These are phyloP conservation scores for Scaeva pyrastri DNA, from an alignment of 2,888 invertebrate species.

Conservation along the genomic window DNA sequence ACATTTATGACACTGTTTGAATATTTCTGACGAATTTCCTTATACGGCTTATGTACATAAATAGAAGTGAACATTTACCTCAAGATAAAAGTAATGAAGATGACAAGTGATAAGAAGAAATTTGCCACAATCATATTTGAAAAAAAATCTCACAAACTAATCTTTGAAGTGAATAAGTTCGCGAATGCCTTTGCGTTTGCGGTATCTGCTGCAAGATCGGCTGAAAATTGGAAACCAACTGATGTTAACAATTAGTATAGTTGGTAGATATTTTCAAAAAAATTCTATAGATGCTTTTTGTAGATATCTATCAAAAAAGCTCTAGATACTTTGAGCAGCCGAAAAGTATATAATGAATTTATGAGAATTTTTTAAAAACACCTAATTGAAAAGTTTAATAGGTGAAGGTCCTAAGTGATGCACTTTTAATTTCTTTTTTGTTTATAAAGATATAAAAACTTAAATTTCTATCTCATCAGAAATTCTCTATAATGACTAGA, in stretches of 20 bases:
- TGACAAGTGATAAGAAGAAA: conserved; percentile 27
- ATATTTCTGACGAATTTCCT: background rate
- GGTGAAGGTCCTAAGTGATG: no score
- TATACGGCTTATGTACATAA: conserved; percentile 4
- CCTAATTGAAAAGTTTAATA: no score
- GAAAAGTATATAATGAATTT: background rate
- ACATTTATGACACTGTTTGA: conserved; percentile 34
- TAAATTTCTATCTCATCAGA: no score
- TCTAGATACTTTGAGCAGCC: background rate
- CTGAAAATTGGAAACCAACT: background rate
- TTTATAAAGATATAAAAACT: no score
- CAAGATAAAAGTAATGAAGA: conserved; percentile 33
- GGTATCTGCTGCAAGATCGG: background rate
- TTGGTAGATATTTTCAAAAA: background rate
- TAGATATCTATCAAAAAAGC: conserved; percentile 5
- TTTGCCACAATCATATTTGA: background rate
- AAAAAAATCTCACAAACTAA: background rate
- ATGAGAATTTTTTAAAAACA: background rate
- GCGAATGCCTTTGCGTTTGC: background rate
- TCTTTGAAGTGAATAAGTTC: background rate
- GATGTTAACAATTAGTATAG: background rate
- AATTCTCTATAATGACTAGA: no score
- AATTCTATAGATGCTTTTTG: background rate
- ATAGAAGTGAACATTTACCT: conserved; percentile 41
- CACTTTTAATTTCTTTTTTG: no score